phyloP scores from a whole-genome alignment of 2,113 vertebrate species.

The Esox niger region DNA sequence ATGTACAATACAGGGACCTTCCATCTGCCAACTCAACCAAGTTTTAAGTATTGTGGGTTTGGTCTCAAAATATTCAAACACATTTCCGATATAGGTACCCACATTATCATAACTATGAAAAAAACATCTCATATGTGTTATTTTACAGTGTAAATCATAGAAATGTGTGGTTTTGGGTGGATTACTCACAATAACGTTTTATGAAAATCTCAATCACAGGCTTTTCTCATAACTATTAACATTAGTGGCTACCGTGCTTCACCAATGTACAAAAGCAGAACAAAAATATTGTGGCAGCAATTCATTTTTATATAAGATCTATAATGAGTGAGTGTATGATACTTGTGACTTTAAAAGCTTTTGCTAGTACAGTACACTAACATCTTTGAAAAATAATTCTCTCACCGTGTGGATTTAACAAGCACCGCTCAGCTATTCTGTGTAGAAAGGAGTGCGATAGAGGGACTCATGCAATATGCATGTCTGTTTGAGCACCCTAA shows the following conservation, averaged over 20 bases:
- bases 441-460: conserved; percentile 64
- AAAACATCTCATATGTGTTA: too few species aligned
- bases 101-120: too few species aligned
- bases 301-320: conserved; percentile 54
- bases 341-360: conserved; percentile 73
- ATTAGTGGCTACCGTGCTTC: neutral
- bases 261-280: conserved; percentile 2
- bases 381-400: conserved; percentile 76
- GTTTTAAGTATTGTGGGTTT: too few species aligned
- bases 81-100: too few species aligned
- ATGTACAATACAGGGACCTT: too few species aligned
- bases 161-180: too few species aligned
- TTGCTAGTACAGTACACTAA: conserved; percentile 61
- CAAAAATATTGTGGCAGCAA: conserved; percentile 48
- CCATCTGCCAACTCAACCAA: too few species aligned
- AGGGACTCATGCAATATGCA: conserved; percentile 71
- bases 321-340: conserved; percentile 61
- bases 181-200: too few species aligned
- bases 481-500: conserved; percentile 67
- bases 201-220: too few species aligned
- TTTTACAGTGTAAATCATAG: too few species aligned
- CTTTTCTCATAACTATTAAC: too few species aligned
- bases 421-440: conserved; percentile 72
- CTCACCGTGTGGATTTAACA: conserved; percentile 75
- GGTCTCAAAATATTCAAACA: too few species aligned